Conservation (phyloP, 1,140 invertebrate species). For the Anastatus disparis region DNA sequence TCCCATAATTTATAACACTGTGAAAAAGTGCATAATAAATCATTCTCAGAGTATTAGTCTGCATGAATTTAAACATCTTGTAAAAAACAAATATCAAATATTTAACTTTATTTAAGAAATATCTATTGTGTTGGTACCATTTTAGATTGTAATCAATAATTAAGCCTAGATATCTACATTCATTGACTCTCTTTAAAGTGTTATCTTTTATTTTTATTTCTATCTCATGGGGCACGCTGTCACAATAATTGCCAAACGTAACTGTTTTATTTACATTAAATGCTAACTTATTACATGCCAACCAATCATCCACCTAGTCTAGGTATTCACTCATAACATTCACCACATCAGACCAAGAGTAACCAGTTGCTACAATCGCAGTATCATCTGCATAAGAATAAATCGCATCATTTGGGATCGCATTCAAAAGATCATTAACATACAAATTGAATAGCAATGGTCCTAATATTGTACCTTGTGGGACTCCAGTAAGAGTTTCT, state of each 20-base stretch:
- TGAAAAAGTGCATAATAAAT: too few species aligned
- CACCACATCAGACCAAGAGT: background rate
- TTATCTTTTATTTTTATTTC: too few species aligned
- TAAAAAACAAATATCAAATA: too few species aligned
- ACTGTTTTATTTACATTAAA: constrained; percentile 22
- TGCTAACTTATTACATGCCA: background rate
- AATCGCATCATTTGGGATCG: background rate
- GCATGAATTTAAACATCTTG: too few species aligned
- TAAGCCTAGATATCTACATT: too few species aligned
- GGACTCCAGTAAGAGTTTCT: background rate
- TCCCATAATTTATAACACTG: too few species aligned
- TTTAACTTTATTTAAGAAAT: too few species aligned
- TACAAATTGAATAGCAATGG: background rate
- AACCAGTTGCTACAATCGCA: background rate
- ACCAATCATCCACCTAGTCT: background rate
- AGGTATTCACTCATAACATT: background rate
- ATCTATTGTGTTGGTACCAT: too few species aligned
- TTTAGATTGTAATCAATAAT: too few species aligned
- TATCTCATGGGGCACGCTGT: too few species aligned
- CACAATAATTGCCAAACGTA: background rate
- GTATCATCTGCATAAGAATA: constrained; percentile 23
- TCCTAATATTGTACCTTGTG: background rate
- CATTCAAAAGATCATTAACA: constrained; percentile 8
- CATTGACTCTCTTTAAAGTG: too few species aligned
- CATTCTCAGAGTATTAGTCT: too few species aligned